Evolutionary conservation across 2,888 invertebrate species (phyloP), one percentile per base, ranked within the genome.

Genomic region (Napeogenes sylphis): DNA sequence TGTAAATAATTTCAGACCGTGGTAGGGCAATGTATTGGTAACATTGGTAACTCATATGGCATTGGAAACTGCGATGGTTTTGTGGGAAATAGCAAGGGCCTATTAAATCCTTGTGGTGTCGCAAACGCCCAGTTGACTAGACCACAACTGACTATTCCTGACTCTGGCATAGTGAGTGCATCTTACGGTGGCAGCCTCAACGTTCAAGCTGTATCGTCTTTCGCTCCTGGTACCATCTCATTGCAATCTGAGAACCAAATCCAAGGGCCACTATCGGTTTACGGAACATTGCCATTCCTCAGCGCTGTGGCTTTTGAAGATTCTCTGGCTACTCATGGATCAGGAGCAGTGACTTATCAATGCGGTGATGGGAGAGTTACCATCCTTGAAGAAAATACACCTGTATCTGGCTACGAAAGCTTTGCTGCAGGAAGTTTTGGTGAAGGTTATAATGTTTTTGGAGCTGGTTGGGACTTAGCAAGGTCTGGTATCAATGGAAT

Each of bases 231-330:
- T 45, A 45, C 45, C 14, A 14, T 56, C 8, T 51, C 51, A 6
- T 10, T 51, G 12, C 6, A 30, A 10, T 51, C 51, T 12, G 51
- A 51, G 30, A 51, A 51, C 12, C 51, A 51, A 13, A 45, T 42
- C 6, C 45, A 56, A 45, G 56, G 56, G 1, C 45, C 56, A 4
- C 3, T 56, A 12, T n/a, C 42, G 14, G 56, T 56, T 30, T 14
- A 12, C 42, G 56, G 56, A 5, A 56, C 30, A 3, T 45, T 56
- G 21, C 56, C 56, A 13, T 56, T 45, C 45, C 45, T 56, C 12
- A 45, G 56, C 30, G 56, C 45, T 56, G 56, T 56, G 4, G 42
- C 56, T 8, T 56, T 56, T 45, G 45, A 45, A 30, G 45, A 13
- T 13, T 30, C 30, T 30, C 21, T 51, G 12, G 30, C 51, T 30